Percentiles rank a stretch among this genome's conserved stretches.
Evolutionary conservation across 2,113 vertebrate species (phyloP).

Genomic region (Tragelaphus strepsiceros): DNA sequence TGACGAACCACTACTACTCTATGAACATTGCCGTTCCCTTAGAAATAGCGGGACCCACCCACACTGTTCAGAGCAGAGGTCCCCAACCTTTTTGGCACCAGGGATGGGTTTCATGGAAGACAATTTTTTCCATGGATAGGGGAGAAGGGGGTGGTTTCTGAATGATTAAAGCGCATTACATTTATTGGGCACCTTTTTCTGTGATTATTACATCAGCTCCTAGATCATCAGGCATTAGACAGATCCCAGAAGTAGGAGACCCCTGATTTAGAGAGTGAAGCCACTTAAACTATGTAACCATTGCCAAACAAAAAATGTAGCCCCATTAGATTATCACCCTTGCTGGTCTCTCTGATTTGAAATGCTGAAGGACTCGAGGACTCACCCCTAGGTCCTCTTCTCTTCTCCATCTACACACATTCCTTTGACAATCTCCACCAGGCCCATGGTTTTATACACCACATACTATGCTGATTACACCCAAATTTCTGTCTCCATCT

Average conservation of each 20-base stretch:
- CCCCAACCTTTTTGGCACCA: background rate
- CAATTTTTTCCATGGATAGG: background rate
- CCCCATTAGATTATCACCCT: background rate
- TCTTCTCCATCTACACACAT: background rate
- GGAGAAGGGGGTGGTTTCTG: background rate
- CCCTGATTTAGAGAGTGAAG: background rate
- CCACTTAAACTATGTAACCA: background rate
- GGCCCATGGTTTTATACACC: background rate
- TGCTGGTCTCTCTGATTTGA: background rate
- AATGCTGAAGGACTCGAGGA: background rate
- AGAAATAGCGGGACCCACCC: background rate
- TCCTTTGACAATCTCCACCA: background rate
- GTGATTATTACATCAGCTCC: background rate
- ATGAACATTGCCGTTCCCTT: background rate
- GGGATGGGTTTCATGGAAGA: background rate
- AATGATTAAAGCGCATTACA: background rate
- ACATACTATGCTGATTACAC: background rate
- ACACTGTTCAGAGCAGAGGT: background rate
- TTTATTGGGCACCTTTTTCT: background rate
- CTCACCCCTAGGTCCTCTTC: background rate
- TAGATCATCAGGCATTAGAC: background rate
- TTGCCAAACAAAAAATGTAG: background rate
- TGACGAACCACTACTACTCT: background rate
- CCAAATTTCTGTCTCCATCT: background rate
- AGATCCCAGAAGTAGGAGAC: background rate